Evolutionary conservation across 2,797 vertebrate genomes (phyloP), one percentile per base, ranked within the genome.

Genomic region (Pseudomugil tenellus): DNA sequence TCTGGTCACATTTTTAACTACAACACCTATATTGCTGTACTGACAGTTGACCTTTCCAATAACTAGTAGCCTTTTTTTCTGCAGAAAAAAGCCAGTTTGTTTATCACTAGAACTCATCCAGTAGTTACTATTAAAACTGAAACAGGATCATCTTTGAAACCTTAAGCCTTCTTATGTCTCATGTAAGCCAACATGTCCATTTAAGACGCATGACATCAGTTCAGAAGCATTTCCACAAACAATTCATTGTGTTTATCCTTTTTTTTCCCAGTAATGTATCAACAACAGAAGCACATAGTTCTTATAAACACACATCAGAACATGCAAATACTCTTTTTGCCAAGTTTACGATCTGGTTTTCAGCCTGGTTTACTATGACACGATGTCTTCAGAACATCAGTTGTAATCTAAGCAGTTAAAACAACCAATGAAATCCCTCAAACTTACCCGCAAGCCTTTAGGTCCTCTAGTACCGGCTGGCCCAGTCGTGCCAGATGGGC

Each of bases 381-480:
- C n/a, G 14, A 25, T 32, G 19, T 54, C 37, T 52, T 25, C 48
- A 63, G 41, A 55, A 32, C 11, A 52, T 19, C 16, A 53, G 23
- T 55, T 49, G 58, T 59, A 67, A 61, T 41, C 51, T 55, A 53
- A 61, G 37, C 54, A 65, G 61, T 49, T 70, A 60, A 52, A 62
- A 67, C 21, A 58, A 57, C 49, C 70, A 54, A 56, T 56, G 52
- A 63, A 60, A 84, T 49, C 70, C 37, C 28, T 68, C 37, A 48
- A 63, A 81, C 96, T 94, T 91, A 99, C 98, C 95, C 92, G 87
- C 76, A 89, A 95, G 76, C 98, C 98, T 87, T 99, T 99, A 26
- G 92, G 51, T 84, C 98, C 98, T 91, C 96, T 95, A 59, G 91
- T 84, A 70, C 98, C 97, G 26, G 90, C 87, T 0, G 92, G 91